Base-by-base conservation (phyloP, 2,113 vertebrate genomes). In the Setophaga kirtlandii region DNA sequence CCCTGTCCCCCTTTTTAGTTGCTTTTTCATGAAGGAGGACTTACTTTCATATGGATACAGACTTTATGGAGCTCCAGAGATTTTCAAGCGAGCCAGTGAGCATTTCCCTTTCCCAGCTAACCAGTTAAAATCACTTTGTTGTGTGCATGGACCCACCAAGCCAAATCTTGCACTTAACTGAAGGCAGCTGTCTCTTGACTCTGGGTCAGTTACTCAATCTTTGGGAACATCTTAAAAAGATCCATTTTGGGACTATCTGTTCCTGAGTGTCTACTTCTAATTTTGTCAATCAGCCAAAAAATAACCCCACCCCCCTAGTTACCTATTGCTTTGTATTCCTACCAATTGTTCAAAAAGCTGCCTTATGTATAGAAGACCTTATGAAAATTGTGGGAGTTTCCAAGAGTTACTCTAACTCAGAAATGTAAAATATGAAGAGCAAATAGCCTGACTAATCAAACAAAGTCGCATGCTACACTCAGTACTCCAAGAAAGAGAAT, bases 381-480 rank as follows among this genome's bases (percentile, higher is more conserved):
- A n/a, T 8, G 31, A 81, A 92, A 83, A 79, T 22, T 16, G 9
- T 68, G 23, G 39, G 47, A n/a, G 9, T 44, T 88, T 95, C 50
- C 73, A 84, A 73, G 73, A 79, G 86, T 73, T 42, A 60, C 65
- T 42, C 73, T 67, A 79, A 81, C 77, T 87, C 58, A 76, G 73
- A 93, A 96, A 95, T 80, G 81, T 62, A 91, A 94, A 96, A 83
- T 93, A 91, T 59, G 92, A 91, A 95, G 58, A 91, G 78, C 58
- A 70, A 95, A 97, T 64, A 93, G 90, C 37, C 91, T 86, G 83
- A 94, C 91, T 86, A 94, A 93, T 93, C 84, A 93, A 95, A 96
- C 62, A 83, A 93, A 94, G 70, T 87, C 56, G 50, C 47, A 31
- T 82, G 91, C 64, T 88, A 58, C 22, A n/a, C 46, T 83, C 75